Evolutionary conservation across 2,888 invertebrate genomes (phyloP).

Genomic region (Ametastegia equiseti): DNA sequence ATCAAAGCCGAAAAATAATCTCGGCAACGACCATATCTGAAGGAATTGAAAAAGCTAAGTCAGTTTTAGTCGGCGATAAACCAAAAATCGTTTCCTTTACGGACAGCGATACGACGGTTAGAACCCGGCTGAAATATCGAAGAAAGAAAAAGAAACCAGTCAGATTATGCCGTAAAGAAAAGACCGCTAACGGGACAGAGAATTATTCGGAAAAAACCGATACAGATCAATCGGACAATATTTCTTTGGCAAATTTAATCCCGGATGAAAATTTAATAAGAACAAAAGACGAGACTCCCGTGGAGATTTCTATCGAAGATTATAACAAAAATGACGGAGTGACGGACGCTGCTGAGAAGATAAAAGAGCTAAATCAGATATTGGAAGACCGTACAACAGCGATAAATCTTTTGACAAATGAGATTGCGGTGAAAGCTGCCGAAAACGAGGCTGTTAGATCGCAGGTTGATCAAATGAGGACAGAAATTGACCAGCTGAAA

Average conservation of each 20-base stretch:
- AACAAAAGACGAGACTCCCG: neutral
- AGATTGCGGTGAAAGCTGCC: constrained; percentile 57
- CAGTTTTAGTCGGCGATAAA: neutral
- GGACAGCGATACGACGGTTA: constrained; percentile 52
- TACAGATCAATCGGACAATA: constrained; percentile 45
- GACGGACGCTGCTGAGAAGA: constrained; percentile 53
- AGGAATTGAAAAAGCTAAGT: constrained; percentile 52
- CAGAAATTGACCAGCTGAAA: constrained; percentile 58
- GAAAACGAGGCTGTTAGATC: constrained; percentile 54
- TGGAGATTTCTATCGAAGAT: neutral
- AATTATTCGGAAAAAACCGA: constrained; percentile 44
- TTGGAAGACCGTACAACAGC: constrained; percentile 63
- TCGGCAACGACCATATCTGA: constrained; percentile 53
- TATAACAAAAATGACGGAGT: neutral
- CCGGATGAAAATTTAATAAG: neutral
- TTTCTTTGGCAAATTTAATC: neutral
- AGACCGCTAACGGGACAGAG: constrained; percentile 20
- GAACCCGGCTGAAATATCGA: constrained; percentile 34
- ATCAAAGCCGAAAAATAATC: constrained; percentile 57
- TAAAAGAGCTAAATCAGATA: constrained; percentile 63
- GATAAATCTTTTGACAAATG: constrained; percentile 62
- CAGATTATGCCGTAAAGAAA: constrained; percentile 48
- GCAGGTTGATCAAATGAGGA: constrained; percentile 55
- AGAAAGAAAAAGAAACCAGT: constrained; percentile 50
- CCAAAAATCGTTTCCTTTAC: constrained; percentile 42